phyloP scores from a whole-genome alignment of 2,113 vertebrate genomes.

The Haplotaxodon microlepis region DNA sequence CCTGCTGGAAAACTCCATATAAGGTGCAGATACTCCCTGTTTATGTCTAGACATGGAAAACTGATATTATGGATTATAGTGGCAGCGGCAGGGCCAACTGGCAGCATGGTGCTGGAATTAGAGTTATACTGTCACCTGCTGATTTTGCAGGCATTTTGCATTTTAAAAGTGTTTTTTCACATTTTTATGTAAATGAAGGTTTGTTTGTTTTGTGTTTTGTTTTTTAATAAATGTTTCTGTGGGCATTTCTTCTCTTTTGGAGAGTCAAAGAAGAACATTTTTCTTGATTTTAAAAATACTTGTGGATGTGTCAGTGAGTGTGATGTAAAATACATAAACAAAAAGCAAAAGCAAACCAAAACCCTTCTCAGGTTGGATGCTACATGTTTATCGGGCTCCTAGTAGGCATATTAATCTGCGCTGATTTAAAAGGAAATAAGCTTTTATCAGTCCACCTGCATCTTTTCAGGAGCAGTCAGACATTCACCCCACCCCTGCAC shows the following conservation, averaged over 20 bases:
- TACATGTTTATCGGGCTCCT: not conserved
- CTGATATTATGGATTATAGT: not conserved
- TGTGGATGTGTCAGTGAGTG: not conserved
- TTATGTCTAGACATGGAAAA: not conserved
- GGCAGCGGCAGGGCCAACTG: not conserved
- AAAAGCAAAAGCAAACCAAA: not conserved
- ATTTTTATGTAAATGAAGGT: not conserved
- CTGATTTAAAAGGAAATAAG: not conserved
- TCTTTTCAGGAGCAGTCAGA: not conserved
- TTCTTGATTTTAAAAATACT: not conserved
- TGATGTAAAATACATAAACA: not conserved
- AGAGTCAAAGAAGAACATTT: not conserved
- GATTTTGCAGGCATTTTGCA: not conserved
- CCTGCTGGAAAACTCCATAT: not conserved
- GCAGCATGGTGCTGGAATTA: not conserved
- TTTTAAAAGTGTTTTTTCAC: not conserved
- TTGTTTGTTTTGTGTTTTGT: not conserved
- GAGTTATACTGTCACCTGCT: not conserved
- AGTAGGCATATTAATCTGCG: not conserved
- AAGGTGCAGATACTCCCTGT: not conserved
- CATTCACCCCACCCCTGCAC: not conserved
- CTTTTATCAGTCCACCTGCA: not conserved
- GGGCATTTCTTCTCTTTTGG: not conserved
- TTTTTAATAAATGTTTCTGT: not conserved
- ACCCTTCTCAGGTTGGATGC: not conserved